Percentiles rank a stretch among this genome's conserved stretches.
Conservation (phyloP, 1,140 invertebrate genomes). For the Babylonia areolata region DNA sequence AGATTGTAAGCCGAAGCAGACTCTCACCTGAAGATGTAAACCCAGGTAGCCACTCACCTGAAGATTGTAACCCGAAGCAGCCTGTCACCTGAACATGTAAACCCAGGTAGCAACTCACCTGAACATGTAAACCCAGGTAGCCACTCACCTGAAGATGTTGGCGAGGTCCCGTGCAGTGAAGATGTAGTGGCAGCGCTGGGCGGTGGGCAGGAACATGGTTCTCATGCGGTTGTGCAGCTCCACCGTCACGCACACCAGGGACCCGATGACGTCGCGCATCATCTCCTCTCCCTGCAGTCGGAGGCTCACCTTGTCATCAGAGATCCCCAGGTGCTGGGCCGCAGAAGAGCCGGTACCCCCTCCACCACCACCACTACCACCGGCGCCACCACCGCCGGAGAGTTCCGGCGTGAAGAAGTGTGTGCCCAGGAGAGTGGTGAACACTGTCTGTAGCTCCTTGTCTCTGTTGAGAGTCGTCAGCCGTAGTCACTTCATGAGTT, state of each 20-base stretch:
- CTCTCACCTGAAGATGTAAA: too few relatives aligned
- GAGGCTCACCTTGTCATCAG: constrained; percentile 67
- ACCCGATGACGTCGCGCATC: constrained; percentile 43
- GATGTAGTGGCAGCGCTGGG: constrained; percentile 74
- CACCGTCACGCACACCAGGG: constrained; percentile 69
- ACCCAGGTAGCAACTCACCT: too few relatives aligned
- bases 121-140: too few relatives aligned
- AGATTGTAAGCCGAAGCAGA: too few relatives aligned
- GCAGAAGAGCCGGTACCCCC: not conserved
- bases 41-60: too few relatives aligned
- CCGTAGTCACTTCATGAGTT: too few relatives aligned
- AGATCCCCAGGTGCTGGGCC: constrained; percentile 57
- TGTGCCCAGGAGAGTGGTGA: constrained; percentile 65
- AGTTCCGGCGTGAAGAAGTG: constrained; percentile 72
- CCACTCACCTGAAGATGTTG: constrained; percentile 73
- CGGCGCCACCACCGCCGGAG: constrained; percentile 45
- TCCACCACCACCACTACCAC: not conserved
- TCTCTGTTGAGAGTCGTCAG: constrained; percentile 46
- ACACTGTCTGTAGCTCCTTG: constrained; percentile 69
- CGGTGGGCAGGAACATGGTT: constrained; percentile 72
- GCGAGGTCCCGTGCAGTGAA: constrained; percentile 72
- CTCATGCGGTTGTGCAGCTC: constrained; percentile 71
- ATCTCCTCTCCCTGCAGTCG: constrained; percentile 32
- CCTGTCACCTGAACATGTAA: too few relatives aligned
- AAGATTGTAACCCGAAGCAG: too few relatives aligned